Evolutionary conservation across 2,113 vertebrate genomes (phyloP).

Genomic region (Orientallactaga bullata): DNA sequence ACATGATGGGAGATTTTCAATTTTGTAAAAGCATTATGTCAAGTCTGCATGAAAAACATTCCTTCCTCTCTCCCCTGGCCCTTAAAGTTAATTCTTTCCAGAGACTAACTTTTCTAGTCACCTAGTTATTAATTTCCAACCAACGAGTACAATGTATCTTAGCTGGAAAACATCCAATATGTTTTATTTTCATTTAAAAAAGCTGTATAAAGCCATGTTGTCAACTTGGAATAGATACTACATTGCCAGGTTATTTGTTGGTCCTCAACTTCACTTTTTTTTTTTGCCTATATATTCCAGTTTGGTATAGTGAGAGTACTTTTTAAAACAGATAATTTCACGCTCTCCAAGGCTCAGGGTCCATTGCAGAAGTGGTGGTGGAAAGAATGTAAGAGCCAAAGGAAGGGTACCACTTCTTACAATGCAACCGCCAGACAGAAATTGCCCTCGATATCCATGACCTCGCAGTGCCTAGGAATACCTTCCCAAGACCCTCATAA

Average conservation of each 20-base stretch:
- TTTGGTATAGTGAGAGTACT: neutral
- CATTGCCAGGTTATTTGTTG: neutral
- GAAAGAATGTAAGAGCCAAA: too few species aligned
- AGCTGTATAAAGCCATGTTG: neutral
- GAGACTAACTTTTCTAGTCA: constrained; percentile 59
- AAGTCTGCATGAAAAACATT: neutral
- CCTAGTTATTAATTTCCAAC: constrained; percentile 62
- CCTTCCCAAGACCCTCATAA: too few species aligned
- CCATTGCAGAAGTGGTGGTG: too few species aligned
- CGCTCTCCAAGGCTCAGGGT: too few species aligned
- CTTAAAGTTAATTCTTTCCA: constrained; percentile 70
- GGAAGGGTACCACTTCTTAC: too few species aligned
- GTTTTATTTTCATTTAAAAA: constrained; percentile 55
- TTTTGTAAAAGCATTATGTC: constrained; percentile 38
- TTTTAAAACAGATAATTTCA: too few species aligned
- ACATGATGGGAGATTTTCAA: constrained; percentile 30
- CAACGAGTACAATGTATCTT: constrained; percentile 43
- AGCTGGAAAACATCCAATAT: constrained; percentile 57
- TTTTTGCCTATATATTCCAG: constrained; percentile 29
- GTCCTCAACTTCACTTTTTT: neutral
- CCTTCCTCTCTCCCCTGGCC: neutral
- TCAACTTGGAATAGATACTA: neutral
- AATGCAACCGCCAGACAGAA: too few species aligned
- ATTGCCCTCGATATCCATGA: too few species aligned
- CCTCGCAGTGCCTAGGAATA: too few species aligned